Evolutionary conservation across 2,797 vertebrate genomes (phyloP).

Genomic region (Lithobates sylvaticus): DNA sequence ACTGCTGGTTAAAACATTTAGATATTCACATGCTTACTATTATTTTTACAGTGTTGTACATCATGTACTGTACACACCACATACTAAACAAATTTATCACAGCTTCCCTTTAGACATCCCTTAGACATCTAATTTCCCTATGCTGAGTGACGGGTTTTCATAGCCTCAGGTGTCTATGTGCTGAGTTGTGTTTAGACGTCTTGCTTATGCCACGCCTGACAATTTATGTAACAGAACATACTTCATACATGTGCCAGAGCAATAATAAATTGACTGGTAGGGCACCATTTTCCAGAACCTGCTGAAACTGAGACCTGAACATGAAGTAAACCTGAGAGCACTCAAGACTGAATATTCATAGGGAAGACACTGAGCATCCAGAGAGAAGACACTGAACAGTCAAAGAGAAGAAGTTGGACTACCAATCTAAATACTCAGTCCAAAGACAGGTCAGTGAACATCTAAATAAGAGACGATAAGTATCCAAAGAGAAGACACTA

Average conservation of each 20-base stretch:
- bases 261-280: constrained; percentile 7
- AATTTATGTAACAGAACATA: neutral
- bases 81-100: constrained; percentile 1
- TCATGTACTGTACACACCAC: neutral
- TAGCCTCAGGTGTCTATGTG: constrained; percentile 24
- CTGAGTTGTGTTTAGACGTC: neutral
- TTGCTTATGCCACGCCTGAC: neutral
- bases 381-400: neutral
- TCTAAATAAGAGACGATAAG: neutral
- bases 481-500: too few relatives aligned
- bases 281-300: neutral
- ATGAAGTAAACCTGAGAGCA: too few relatives aligned
- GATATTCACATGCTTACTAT: too few relatives aligned
- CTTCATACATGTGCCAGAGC: constrained; percentile 13
- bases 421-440: too few relatives aligned
- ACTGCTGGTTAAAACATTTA: too few relatives aligned
- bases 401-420: neutral
- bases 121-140: neutral
- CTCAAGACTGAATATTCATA: too few relatives aligned
- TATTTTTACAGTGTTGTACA: neutral
- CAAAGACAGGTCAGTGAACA: too few relatives aligned
- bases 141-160: constrained; percentile 1
- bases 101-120: neutral
- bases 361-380: neutral
- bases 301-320: neutral